Percentiles rank a stretch among this genome's conserved stretches.
These are phyloP conservation scores for Platycheirus rosarum DNA, from an alignment of 2,888 invertebrate species.

Conservation along the genomic window DNA sequence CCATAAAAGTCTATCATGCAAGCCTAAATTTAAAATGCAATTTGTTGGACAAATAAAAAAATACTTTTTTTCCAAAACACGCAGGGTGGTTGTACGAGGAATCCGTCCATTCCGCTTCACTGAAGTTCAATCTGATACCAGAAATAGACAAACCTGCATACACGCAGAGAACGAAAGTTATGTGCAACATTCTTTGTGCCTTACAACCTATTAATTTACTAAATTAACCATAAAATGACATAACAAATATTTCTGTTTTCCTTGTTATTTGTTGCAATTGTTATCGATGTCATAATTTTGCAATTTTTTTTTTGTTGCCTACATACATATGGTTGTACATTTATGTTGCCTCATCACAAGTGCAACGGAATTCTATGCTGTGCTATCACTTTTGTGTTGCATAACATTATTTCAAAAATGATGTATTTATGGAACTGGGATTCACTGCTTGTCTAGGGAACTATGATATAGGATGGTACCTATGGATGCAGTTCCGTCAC, in stretches of 20 bases:
- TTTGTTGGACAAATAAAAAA: too few relatives aligned
- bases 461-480: too few relatives aligned
- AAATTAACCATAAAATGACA: slow-evolving; percentile 68
- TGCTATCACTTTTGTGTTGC: slow-evolving; percentile 26
- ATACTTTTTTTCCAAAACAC: too few relatives aligned
- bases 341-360: neutral
- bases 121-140: neutral
- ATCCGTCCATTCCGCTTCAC: slow-evolving; percentile 25
- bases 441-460: neutral
- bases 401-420: slow-evolving; percentile 53
- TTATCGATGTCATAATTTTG: slow-evolving; percentile 23
- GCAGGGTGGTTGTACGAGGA: slow-evolving; percentile 1
- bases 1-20: slow-evolving; percentile 14
- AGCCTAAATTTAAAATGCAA: slow-evolving; percentile 3
- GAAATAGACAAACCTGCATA: neutral
- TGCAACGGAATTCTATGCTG: neutral
- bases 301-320: slow-evolving; percentile 12
- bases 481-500: slow-evolving; percentile 7
- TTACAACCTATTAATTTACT: slow-evolving; percentile 29
- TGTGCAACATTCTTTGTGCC: neutral
- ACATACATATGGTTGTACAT: neutral
- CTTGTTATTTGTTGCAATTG: neutral
- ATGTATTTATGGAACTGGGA: slow-evolving; percentile 20
- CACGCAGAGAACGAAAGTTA: neutral
- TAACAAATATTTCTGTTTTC: slow-evolving; percentile 28